Evolutionary conservation across 2,888 invertebrate genomes (phyloP).

Genomic region (Meloe dianella): DNA sequence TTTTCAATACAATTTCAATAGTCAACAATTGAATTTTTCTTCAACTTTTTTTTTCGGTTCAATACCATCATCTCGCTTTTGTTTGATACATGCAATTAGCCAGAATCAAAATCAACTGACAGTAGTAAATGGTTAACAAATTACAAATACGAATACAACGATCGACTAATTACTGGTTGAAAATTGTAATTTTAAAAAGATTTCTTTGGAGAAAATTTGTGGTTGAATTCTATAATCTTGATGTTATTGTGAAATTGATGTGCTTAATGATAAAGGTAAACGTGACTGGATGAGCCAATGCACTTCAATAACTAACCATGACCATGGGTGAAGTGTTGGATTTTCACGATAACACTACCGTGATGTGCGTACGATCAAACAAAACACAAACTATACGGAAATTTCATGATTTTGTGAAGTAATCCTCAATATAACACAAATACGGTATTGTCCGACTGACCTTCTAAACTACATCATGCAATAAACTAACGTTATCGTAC

Average conservation of each 20-base stretch:
- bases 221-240: not conserved
- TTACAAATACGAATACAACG: not conserved
- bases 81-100: not conserved
- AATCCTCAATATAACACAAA: not conserved
- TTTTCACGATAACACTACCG: not conserved
- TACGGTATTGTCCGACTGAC: no score
- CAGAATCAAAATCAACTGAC: conserved; percentile 4
- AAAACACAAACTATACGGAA: not conserved
- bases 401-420: not conserved
- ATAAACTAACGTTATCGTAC: no score
- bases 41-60: not conserved
- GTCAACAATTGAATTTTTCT: not conserved
- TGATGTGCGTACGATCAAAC: not conserved
- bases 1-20: conserved; percentile 19
- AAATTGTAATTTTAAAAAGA: not conserved
- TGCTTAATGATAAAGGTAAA: not conserved
- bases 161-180: not conserved
- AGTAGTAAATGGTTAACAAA: not conserved
- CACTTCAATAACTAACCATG: not conserved
- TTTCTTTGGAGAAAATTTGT: not conserved
- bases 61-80: not conserved
- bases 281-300: conserved; percentile 7
- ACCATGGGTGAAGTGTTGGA: not conserved
- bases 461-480: no score
- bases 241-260: not conserved